Conservation (phyloP, 2,113 vertebrate species). For the Pyxicephalus adspersus region DNA sequence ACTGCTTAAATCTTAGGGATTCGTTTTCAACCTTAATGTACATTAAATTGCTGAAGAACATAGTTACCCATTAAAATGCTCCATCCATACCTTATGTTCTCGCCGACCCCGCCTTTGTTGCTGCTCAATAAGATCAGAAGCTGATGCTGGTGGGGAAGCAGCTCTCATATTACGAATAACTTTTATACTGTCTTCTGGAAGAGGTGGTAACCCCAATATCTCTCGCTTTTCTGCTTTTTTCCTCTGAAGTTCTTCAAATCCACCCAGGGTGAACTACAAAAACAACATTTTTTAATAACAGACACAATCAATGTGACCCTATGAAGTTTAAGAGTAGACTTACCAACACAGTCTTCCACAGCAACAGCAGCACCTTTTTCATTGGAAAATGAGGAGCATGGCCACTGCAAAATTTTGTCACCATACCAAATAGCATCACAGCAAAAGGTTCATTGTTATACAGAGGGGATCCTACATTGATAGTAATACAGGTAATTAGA, state of each 20-base stretch:
- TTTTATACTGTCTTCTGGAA: conserved; percentile 95
- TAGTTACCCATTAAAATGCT: too few relatives aligned
- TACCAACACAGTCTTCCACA: conserved; percentile 96
- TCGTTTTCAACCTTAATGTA: too few relatives aligned
- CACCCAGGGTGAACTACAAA: conserved; percentile 89
- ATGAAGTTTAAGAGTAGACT: conserved; percentile 60
- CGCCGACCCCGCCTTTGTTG: conserved; percentile 93
- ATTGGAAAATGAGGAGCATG: conserved; percentile 96
- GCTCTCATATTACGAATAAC: conserved; percentile 96
- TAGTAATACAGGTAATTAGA: too few relatives aligned
- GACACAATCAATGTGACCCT: not conserved
- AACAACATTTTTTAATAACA: not conserved
- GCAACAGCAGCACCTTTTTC: conserved; percentile 92
- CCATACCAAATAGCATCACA: conserved; percentile 95
- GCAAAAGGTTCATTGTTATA: conserved; percentile 91
- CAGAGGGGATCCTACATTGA: conserved; percentile 10
- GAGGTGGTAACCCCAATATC: conserved; percentile 82
- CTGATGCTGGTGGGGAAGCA: conserved; percentile 91
- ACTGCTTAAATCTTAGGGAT: too few relatives aligned
- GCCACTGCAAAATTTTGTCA: conserved; percentile 96
- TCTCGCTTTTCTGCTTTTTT: conserved; percentile 87
- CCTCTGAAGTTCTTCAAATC: conserved; percentile 91
- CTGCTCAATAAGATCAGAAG: conserved; percentile 96
- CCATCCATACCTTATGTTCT: conserved; percentile 88
- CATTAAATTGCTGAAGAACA: too few relatives aligned